A percentile compares a stretch with the other conserved stretches of the same genome.
phyloP scores from a whole-genome alignment of 2,797 vertebrate genomes.

The Xenopus petersii region DNA sequence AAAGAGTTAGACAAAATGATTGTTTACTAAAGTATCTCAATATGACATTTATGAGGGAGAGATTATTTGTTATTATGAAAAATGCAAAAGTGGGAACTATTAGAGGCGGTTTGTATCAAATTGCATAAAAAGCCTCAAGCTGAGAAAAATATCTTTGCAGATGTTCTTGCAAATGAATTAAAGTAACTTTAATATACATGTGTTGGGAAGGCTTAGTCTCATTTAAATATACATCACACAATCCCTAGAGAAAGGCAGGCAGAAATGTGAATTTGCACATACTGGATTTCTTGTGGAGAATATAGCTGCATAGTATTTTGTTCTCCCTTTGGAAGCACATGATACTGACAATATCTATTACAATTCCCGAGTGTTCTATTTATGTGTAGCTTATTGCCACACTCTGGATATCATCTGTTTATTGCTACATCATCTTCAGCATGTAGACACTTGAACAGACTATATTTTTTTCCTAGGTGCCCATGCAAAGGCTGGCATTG shows the following conservation, averaged over 20 bases:
- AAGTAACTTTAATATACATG: not conserved
- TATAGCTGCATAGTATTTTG: too few relatives aligned
- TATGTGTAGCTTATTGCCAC: too few relatives aligned
- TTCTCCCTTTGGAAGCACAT: too few relatives aligned
- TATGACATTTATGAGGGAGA: not conserved
- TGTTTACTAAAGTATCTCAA: not conserved
- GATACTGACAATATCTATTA: too few relatives aligned
- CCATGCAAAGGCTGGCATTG: too few relatives aligned
- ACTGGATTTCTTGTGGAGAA: too few relatives aligned
- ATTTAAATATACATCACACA: not conserved
- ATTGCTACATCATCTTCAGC: too few relatives aligned
- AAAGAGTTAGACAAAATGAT: not conserved
- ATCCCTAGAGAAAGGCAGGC: not conserved
- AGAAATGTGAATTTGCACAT: not conserved
- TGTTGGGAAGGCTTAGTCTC: not conserved
- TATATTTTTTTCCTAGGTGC: too few relatives aligned
- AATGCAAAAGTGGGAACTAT: not conserved
- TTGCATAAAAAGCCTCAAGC: not conserved
- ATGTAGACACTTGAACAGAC: too few relatives aligned
- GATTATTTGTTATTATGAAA: not conserved
- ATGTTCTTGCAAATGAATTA: not conserved
- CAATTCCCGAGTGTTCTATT: too few relatives aligned
- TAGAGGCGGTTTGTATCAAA: not conserved
- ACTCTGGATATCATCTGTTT: too few relatives aligned
- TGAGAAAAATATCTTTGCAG: not conserved